These are phyloP conservation scores for Apodemia duryi DNA, from an alignment of 2,888 invertebrate genomes.

Conservation along the genomic window DNA sequence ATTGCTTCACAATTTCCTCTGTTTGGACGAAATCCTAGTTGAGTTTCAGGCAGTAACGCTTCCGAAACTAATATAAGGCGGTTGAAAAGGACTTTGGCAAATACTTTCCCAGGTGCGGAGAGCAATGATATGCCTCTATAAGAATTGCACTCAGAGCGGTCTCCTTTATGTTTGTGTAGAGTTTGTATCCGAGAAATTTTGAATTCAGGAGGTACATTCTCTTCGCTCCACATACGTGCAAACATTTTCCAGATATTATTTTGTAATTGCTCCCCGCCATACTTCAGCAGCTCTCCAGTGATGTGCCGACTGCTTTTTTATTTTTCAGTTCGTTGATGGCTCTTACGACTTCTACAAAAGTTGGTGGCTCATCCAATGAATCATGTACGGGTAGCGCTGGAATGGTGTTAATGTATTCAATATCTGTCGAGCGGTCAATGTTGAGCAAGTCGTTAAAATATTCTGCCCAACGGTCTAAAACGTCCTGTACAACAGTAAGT, in stretches of 20 bases:
- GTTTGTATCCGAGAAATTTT: slow-evolving; percentile 20
- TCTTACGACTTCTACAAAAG: slow-evolving; percentile 20
- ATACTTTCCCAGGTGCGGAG: too few relatives aligned
- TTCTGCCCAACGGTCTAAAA: neutral
- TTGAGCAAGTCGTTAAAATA: slow-evolving; percentile 24
- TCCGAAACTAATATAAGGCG: slow-evolving; percentile 5
- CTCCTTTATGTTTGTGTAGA: slow-evolving; percentile 20
- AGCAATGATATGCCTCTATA: too few relatives aligned
- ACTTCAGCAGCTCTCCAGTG: slow-evolving; percentile 26
- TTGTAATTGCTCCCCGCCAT: slow-evolving; percentile 24
- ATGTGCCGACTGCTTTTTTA: slow-evolving; percentile 22
- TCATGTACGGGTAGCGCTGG: slow-evolving; percentile 2
- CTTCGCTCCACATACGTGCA: slow-evolving; percentile 24
- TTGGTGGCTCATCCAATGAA: slow-evolving; percentile 15
- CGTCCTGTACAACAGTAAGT: neutral
- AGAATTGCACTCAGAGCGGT: neutral
- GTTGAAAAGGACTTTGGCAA: too few relatives aligned
- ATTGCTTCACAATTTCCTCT: neutral
- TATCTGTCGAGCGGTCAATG: slow-evolving; percentile 23
- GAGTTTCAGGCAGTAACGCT: slow-evolving; percentile 16
- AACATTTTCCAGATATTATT: slow-evolving; percentile 18
- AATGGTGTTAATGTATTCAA: slow-evolving; percentile 15
- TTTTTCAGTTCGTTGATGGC: slow-evolving; percentile 24
- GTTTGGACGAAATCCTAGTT: slow-evolving; percentile 18
- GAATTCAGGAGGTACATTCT: slow-evolving; percentile 19